phyloP scores from a whole-genome alignment of 2,797 vertebrate genomes.

The Spinibarbus caldwelli region DNA sequence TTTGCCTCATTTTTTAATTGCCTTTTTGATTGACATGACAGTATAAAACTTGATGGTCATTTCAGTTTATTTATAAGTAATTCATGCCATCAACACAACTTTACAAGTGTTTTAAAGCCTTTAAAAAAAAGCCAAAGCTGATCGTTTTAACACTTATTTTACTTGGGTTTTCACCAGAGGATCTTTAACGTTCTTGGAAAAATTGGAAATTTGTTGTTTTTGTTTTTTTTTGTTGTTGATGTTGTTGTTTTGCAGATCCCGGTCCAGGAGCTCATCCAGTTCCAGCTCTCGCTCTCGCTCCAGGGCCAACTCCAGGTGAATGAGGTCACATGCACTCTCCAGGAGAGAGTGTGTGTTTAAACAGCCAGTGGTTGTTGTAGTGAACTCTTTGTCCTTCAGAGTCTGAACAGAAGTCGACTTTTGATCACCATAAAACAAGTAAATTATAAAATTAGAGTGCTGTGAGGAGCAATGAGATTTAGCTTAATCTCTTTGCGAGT shows the following conservation, averaged over 20 bases:
- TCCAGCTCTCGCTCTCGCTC: constrained; percentile 95
- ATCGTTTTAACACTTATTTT: constrained; percentile 2
- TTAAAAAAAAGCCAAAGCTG: neutral
- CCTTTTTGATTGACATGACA: constrained; percentile 33
- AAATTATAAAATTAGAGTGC: neutral
- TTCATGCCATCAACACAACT: neutral
- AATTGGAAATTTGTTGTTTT: constrained; percentile 82
- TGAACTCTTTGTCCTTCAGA: constrained; percentile 52
- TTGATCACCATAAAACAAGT: neutral
- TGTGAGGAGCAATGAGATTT: neutral
- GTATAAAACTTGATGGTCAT: neutral
- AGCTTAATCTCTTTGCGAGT: neutral
- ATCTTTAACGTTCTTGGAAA: constrained; percentile 64
- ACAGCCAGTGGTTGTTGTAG: constrained; percentile 71
- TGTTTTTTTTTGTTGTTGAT: constrained; percentile 23
- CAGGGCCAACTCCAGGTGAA: constrained; percentile 99
- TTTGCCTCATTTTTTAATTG: constrained; percentile 48
- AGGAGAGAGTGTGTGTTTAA: constrained; percentile 68
- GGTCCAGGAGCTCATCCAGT: constrained; percentile 95
- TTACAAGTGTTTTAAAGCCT: neutral
- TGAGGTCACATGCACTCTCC: constrained; percentile 94
- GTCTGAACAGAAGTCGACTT: constrained; percentile 29
- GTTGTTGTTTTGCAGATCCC: constrained; percentile 90
- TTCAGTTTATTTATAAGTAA: neutral
- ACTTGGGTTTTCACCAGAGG: neutral